These are phyloP conservation scores for Calliopum simillimum DNA, from an alignment of 2,888 invertebrate species.

Conservation along the genomic window DNA sequence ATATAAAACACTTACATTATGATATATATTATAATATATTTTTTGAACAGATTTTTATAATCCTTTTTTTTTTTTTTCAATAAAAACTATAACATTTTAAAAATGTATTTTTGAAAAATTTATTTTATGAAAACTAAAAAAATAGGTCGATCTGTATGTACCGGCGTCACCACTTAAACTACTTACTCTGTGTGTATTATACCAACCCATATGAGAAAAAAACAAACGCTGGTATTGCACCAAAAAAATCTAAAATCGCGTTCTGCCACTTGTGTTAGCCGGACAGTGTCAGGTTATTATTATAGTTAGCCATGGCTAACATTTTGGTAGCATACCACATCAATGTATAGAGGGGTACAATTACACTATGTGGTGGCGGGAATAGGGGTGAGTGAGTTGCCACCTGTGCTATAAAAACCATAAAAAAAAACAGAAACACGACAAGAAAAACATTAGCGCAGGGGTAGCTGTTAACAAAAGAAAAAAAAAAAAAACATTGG, in stretches of 20 bases:
- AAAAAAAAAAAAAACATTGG: slow-evolving; percentile 10
- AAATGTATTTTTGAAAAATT: too few relatives aligned
- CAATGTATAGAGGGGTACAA: too few relatives aligned
- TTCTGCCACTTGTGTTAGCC: slow-evolving; percentile 29
- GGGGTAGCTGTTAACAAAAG: slow-evolving; percentile 14
- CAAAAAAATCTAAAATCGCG: slow-evolving; percentile 13
- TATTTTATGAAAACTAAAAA: too few relatives aligned
- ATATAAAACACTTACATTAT: too few relatives aligned
- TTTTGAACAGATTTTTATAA: too few relatives aligned
- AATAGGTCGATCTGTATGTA: slow-evolving; percentile 23
- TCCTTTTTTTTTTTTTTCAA: too few relatives aligned
- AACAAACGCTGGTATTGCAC: not conserved
- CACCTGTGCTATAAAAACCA: slow-evolving; percentile 12
- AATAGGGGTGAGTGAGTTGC: slow-evolving; percentile 16
- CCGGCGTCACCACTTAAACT: slow-evolving; percentile 34
- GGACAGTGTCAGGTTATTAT: slow-evolving; percentile 27
- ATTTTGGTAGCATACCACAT: not conserved
- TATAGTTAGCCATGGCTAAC: slow-evolving; percentile 20
- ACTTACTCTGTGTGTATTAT: too few relatives aligned
- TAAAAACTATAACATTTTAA: too few relatives aligned
- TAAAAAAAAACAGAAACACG: too few relatives aligned
- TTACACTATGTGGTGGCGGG: too few relatives aligned
- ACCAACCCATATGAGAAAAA: not conserved
- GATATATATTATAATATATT: too few relatives aligned
- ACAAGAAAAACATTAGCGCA: not conserved